phyloP scores from a whole-genome alignment of 2,888 invertebrate species.

The Anthophora plumipes region DNA sequence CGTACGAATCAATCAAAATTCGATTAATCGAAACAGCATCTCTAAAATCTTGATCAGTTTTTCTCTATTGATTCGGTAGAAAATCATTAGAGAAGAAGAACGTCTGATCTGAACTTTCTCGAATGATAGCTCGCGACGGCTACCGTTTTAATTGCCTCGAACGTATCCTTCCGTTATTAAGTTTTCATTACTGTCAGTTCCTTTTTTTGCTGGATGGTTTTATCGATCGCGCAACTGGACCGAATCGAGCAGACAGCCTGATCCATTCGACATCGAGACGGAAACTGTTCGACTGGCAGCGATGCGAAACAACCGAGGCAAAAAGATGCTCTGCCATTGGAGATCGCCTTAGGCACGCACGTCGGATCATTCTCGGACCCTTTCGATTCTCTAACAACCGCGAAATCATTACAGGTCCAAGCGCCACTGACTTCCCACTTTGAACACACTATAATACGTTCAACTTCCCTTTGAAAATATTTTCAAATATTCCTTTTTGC shows the following conservation, averaged over 20 bases:
- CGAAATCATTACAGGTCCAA: slow-evolving; percentile 6
- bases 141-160: slow-evolving; percentile 18
- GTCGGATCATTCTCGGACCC: slow-evolving; percentile 54
- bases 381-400: slow-evolving; percentile 32
- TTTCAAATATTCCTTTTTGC: background rate
- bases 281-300: slow-evolving; percentile 64
- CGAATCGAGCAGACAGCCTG: slow-evolving; percentile 62
- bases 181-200: slow-evolving; percentile 10
- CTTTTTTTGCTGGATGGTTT: slow-evolving; percentile 33
- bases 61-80: too few species aligned
- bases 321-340: slow-evolving; percentile 53
- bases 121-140: background rate
- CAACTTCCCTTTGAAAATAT: background rate
- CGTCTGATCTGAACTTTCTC: background rate
- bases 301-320: slow-evolving; percentile 55
- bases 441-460: background rate
- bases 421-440: slow-evolving; percentile 2
- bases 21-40: too few species aligned
- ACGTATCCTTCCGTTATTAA: slow-evolving; percentile 14
- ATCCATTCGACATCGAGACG: slow-evolving; percentile 56
- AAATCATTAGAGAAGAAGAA: background rate
- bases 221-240: slow-evolving; percentile 70
- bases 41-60: too few species aligned
- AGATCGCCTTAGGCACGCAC: slow-evolving; percentile 62
- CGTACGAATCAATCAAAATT: too few species aligned